A percentile compares a stretch with the other conserved stretches of the same genome.
phyloP scores from a whole-genome alignment of 2,888 invertebrate genomes.

The Druceiella hillmani region DNA sequence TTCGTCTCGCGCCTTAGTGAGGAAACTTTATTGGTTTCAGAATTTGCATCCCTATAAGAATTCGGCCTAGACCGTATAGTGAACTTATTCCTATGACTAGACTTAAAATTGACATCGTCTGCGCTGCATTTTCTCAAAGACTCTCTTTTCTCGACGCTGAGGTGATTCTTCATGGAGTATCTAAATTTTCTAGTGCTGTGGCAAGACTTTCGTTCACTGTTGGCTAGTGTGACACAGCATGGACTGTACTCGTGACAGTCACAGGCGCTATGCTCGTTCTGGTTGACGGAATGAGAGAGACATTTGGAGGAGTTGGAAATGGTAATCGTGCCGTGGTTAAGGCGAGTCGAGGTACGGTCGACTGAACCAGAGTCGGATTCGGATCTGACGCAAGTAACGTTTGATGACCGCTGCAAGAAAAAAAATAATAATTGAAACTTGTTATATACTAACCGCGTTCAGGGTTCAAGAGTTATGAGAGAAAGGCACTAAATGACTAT shows the following conservation, averaged over 20 bases:
- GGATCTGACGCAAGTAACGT: conserved; percentile 43
- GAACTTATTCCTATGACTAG: conserved; percentile 41
- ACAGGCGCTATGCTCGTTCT: conserved; percentile 38
- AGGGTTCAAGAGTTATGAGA: no score
- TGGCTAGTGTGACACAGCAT: no score
- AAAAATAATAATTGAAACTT: no score
- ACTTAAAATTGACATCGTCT: conserved; percentile 41
- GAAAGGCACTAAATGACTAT: no score
- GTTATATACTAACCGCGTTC: no score
- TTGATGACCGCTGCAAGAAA: conserved; percentile 40
- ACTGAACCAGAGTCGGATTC: conserved; percentile 44
- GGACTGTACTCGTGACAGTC: no score
- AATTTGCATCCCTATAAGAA: conserved; percentile 48
- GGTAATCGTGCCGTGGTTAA: conserved; percentile 38
- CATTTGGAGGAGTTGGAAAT: conserved; percentile 35
- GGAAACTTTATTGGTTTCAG: conserved; percentile 58
- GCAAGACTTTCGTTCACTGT: no score
- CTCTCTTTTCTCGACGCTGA: conserved; percentile 35
- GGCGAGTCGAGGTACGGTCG: conserved; percentile 40
- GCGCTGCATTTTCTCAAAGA: conserved; percentile 31
- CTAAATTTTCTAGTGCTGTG: no score
- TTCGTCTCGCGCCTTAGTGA: conserved; percentile 75
- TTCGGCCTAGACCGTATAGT: conserved; percentile 44
- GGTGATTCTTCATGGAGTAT: conserved; percentile 32
- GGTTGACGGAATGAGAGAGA: conserved; percentile 35